Percentiles rank a stretch among this genome's conserved stretches.
phyloP scores from a whole-genome alignment of 2,797 vertebrate genomes.

The Selene dorsalis region DNA sequence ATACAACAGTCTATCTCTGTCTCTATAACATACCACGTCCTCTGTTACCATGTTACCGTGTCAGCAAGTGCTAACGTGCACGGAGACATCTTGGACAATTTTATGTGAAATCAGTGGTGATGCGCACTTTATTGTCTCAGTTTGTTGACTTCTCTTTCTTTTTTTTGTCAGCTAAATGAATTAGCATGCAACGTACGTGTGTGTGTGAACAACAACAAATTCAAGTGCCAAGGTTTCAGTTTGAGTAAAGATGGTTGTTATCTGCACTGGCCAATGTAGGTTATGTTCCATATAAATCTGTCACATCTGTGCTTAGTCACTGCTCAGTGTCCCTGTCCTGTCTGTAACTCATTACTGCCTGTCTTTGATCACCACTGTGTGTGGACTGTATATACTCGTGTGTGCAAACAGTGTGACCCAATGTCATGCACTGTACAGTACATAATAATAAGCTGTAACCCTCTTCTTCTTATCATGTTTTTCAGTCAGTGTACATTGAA shows the following conservation, averaged over 20 bases:
- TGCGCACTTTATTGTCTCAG: background rate
- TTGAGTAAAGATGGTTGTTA: conserved; percentile 11
- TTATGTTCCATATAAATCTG: conserved; percentile 31
- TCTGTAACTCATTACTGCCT: conserved; percentile 66
- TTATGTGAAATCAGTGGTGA: background rate
- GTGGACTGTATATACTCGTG: background rate
- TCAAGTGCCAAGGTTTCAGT: conserved; percentile 18
- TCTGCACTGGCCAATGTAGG: background rate
- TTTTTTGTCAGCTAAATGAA: conserved; percentile 12
- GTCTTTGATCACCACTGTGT: conserved; percentile 61
- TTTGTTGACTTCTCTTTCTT: background rate
- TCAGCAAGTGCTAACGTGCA: conserved; percentile 16
- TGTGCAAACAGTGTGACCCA: background rate
- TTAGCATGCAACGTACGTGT: background rate
- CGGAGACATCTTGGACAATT: background rate
- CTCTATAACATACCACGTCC: conserved; percentile 20
- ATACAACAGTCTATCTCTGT: conserved; percentile 65
- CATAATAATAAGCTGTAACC: conserved; percentile 1
- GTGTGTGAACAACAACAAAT: background rate
- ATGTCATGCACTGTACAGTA: background rate
- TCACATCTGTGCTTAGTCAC: conserved; percentile 51
- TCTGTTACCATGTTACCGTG: conserved; percentile 20
- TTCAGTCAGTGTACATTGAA: conserved; percentile 3
- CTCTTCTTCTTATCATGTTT: background rate
- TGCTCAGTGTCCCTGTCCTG: conserved; percentile 43